Conservation (phyloP, 2,113 vertebrate species). For the Tetraodon nigroviridis region DNA sequence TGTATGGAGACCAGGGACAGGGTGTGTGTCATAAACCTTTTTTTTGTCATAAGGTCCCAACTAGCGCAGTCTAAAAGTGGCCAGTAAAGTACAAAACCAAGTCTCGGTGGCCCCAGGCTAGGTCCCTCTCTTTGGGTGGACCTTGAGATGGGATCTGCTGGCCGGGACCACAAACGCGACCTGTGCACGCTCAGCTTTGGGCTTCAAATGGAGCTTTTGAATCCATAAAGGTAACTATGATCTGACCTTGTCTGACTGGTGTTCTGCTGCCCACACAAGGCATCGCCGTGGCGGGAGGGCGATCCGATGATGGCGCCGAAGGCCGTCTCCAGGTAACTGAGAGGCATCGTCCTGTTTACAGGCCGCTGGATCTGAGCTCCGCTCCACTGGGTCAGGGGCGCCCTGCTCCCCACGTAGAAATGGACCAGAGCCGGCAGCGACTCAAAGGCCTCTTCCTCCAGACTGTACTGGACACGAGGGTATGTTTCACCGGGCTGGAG, state of each 20-base stretch:
- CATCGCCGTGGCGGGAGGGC: slow-evolving; percentile 61
- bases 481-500: slow-evolving; percentile 76
- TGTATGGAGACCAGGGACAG: slow-evolving; percentile 29
- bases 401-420: slow-evolving; percentile 82
- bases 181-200: no score
- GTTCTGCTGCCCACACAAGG: slow-evolving; percentile 58
- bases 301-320: slow-evolving; percentile 71
- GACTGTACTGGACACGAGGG: slow-evolving; percentile 78
- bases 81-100: no score
- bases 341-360: slow-evolving; percentile 86
- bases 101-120: no score
- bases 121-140: no score
- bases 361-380: slow-evolving; percentile 82
- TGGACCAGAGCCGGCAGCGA: slow-evolving; percentile 83
- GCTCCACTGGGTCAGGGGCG: slow-evolving; percentile 79
- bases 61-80: no score
- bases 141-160: no score
- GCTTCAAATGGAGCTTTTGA: no score
- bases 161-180: no score
- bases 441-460: slow-evolving; percentile 85
- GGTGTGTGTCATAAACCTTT: background rate
- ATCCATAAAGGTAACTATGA: no score
- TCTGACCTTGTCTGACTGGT: slow-evolving; percentile 75
- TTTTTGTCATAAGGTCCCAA: background rate
- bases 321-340: slow-evolving; percentile 83